Percentiles rank a stretch among this genome's conserved stretches.
Evolutionary conservation across 35 echinoderm and acorn worm species (phyloP).

Genomic region (Amphiura filiformis): DNA sequence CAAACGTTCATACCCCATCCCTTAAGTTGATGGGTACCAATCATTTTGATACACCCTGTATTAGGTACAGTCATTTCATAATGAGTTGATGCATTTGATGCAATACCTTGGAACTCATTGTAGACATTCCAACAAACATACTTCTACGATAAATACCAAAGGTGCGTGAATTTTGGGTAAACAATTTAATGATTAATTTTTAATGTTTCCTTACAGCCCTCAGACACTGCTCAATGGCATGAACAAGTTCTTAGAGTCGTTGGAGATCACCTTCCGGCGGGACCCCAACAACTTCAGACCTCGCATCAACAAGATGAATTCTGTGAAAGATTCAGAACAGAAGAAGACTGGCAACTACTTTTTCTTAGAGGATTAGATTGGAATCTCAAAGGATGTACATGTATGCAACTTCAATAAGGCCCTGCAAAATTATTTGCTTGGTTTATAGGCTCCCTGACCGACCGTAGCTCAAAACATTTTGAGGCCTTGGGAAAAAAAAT

Average conservation of each 20-base stretch:
- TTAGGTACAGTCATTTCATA: too few species aligned
- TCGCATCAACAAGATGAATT: constrained; percentile 96
- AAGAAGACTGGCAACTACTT: constrained; percentile 91
- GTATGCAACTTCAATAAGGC: neutral
- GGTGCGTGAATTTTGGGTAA: too few species aligned
- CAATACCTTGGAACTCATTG: too few species aligned
- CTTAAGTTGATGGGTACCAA: too few species aligned
- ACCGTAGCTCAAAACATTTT: too few species aligned
- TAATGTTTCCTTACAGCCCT: constrained; percentile 52
- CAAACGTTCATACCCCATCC: too few species aligned
- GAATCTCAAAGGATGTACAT: too few species aligned
- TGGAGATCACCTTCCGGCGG: constrained; percentile 93
- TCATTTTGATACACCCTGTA: too few species aligned
- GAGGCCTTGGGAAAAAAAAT: too few species aligned
- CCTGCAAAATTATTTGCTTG: neutral
- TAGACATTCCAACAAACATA: too few species aligned
- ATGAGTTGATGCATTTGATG: too few species aligned
- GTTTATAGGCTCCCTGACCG: neutral
- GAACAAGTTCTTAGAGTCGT: constrained; percentile 86
- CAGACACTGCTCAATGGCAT: constrained; percentile 89
- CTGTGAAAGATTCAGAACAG: constrained; percentile 91
- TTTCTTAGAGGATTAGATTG: constrained; percentile 94
- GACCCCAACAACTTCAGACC: constrained; percentile 98
- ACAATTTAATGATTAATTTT: neutral
- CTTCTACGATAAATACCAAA: too few species aligned